Percentiles rank a stretch among this genome's conserved stretches.
Evolutionary conservation across 2,888 invertebrate genomes (phyloP).

Genomic region (Drosophila vallismaia): DNA sequence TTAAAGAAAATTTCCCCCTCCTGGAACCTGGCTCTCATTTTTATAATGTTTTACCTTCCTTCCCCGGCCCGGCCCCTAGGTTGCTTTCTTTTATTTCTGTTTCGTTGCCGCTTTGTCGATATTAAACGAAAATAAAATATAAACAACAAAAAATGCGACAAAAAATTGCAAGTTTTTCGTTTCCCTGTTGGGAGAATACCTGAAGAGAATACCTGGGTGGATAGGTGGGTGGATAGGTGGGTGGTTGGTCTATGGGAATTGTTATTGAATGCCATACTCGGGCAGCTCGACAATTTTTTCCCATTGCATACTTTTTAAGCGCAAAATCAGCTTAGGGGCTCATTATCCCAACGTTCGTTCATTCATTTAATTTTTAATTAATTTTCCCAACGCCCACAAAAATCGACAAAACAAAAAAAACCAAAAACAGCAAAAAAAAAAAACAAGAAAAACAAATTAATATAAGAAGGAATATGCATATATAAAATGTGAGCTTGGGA

Average conservation of each 20-base stretch:
- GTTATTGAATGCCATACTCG: slow-evolving; percentile 44
- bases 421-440: neutral
- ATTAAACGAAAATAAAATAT: slow-evolving; percentile 74
- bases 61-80: neutral
- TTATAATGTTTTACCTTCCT: slow-evolving; percentile 7
- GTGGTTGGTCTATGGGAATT: slow-evolving; percentile 27
- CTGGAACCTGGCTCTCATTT: slow-evolving; percentile 11
- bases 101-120: slow-evolving; percentile 60
- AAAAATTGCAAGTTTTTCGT: slow-evolving; percentile 50
- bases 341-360: slow-evolving; percentile 79
- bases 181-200: slow-evolving; percentile 40
- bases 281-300: slow-evolving; percentile 66
- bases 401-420: slow-evolving; percentile 49
- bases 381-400: slow-evolving; percentile 74
- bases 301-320: slow-evolving; percentile 73
- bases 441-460: slow-evolving; percentile 64
- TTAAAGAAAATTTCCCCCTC: slow-evolving; percentile 64
- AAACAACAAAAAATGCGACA: slow-evolving; percentile 47
- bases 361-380: slow-evolving; percentile 83
- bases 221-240: slow-evolving; percentile 23
- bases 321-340: slow-evolving; percentile 82
- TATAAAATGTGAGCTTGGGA: slow-evolving; percentile 21
- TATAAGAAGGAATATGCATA: slow-evolving; percentile 63
- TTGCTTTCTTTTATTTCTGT: slow-evolving; percentile 26
- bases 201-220: slow-evolving; percentile 20